Conservation (phyloP, 1,140 invertebrate species). For the Magallana ariakensis region DNA sequence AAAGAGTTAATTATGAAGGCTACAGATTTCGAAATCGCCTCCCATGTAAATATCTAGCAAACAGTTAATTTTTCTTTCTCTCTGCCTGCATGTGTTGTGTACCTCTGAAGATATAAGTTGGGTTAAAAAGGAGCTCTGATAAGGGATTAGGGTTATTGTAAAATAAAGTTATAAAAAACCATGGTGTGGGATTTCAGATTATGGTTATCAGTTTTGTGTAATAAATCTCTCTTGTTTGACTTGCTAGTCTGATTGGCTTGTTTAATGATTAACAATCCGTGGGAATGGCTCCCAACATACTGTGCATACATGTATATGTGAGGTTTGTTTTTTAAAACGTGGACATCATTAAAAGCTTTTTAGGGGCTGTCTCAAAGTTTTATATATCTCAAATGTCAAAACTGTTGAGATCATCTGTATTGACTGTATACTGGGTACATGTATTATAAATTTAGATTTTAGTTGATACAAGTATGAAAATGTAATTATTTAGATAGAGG, state of each 20-base stretch:
- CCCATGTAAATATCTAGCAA: slow-evolving; percentile 6
- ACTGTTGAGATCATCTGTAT: too few relatives aligned
- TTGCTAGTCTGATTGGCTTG: slow-evolving; percentile 25
- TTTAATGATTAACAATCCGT: slow-evolving; percentile 1
- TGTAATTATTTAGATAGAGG: too few relatives aligned
- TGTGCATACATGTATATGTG: too few relatives aligned
- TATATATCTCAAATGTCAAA: too few relatives aligned
- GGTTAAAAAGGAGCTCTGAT: background rate
- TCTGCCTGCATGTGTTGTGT: background rate
- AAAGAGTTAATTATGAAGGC: background rate
- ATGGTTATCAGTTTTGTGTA: background rate
- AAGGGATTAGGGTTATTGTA: background rate
- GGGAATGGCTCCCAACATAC: background rate
- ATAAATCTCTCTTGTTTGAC: slow-evolving; percentile 35
- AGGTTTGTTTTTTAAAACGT: background rate
- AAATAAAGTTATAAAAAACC: slow-evolving; percentile 4
- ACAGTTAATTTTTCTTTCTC: background rate
- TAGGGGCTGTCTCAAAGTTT: slow-evolving; percentile 4
- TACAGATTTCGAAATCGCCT: background rate
- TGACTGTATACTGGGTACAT: too few relatives aligned
- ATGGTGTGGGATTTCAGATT: background rate
- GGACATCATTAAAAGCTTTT: background rate
- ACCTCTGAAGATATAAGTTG: background rate
- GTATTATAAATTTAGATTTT: too few relatives aligned
- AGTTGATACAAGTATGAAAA: too few relatives aligned